Evolutionary conservation across 2,113 vertebrate genomes (phyloP).

Genomic region (Phaetusa simplex): DNA sequence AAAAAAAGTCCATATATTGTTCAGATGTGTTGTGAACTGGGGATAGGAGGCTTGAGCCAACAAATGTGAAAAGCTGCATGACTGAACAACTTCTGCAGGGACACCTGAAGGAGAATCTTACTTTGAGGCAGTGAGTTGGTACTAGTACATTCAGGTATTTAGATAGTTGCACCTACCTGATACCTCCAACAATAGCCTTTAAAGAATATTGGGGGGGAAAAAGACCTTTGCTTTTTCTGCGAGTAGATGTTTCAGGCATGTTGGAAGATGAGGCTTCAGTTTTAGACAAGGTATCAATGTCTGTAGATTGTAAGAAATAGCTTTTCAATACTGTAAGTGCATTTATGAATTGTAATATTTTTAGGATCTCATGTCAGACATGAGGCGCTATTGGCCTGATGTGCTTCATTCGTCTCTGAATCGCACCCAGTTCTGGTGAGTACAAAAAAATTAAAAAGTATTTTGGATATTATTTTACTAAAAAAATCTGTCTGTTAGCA

Average conservation of each 20-base stretch:
- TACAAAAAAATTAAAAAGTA: not conserved
- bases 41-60: not conserved
- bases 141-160: not conserved
- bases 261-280: not conserved
- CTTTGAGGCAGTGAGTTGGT: not conserved
- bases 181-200: not conserved
- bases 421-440: conserved; percentile 74
- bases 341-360: not conserved
- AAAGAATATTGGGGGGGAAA: not conserved
- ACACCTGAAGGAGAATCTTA: not conserved
- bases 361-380: conserved; percentile 74
- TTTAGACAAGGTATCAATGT: not conserved
- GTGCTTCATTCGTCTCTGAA: conserved; percentile 70
- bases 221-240: not conserved
- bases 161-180: not conserved
- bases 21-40: not conserved
- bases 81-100: not conserved
- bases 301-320: not conserved
- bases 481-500: not conserved
- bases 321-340: not conserved
- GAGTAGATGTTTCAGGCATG: not conserved
- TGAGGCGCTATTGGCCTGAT: conserved; percentile 78
- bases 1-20: not conserved
- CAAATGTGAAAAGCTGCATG: not conserved
- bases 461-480: not conserved